Evolutionary conservation across 2,888 invertebrate species (phyloP).

Genomic region (Cephus sareptanus): DNA sequence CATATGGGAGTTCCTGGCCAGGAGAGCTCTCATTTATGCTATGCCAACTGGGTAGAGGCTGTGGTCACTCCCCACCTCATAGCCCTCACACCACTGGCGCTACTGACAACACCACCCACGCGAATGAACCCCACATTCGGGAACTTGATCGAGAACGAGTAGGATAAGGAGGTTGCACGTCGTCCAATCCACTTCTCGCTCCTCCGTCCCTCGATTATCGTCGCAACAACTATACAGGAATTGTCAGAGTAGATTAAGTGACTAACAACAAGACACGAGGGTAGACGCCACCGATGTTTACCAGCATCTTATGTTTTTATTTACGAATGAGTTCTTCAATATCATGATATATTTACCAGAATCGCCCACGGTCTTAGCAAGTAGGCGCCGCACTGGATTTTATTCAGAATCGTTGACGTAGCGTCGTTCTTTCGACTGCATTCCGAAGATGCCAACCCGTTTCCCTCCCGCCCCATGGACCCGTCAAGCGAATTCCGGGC

Average conservation of each 20-base stretch:
- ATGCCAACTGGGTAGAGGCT: conserved; percentile 35
- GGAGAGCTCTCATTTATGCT: conserved; percentile 61
- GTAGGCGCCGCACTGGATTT: conserved; percentile 20
- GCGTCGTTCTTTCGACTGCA: conserved; percentile 25
- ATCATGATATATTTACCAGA: conserved; percentile 25
- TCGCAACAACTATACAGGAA: neutral
- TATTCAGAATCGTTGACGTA: neutral
- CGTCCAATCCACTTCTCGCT: neutral
- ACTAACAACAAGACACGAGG: neutral
- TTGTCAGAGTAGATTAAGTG: neutral
- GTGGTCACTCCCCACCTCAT: neutral
- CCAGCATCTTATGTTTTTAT: conserved; percentile 12
- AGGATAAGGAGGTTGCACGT: neutral
- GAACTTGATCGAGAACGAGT: neutral
- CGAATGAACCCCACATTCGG: conserved; percentile 2
- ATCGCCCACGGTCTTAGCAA: conserved; percentile 30
- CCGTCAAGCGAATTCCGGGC: neutral
- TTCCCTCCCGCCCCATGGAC: neutral
- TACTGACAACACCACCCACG: conserved; percentile 13
- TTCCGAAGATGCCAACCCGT: conserved; percentile 13
- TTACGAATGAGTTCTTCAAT: neutral
- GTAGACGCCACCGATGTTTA: conserved; percentile 12
- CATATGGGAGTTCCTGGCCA: conserved; percentile 54
- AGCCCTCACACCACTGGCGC: neutral
- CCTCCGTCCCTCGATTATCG: neutral